Evolutionary conservation across 2,797 vertebrate genomes (phyloP).

Genomic region (Ibycter americanus): DNA sequence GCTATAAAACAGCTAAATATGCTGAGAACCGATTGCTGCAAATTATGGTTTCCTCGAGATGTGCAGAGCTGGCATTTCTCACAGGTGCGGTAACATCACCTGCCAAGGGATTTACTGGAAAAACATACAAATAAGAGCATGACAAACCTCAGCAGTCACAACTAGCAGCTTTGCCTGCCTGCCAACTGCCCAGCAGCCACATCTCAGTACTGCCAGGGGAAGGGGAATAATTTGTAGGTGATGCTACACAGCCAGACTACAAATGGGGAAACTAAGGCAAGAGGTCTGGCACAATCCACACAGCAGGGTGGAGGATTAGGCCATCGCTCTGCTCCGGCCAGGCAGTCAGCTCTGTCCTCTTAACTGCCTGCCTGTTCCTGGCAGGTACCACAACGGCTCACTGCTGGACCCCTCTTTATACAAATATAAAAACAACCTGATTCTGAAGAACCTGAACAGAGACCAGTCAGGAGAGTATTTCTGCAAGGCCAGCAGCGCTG

Average conservation of each 20-base stretch:
- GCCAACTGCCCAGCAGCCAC: neutral
- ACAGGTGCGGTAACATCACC: neutral
- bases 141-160: neutral
- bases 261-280: neutral
- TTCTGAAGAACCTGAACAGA: constrained; percentile 84
- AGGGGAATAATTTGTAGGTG: neutral
- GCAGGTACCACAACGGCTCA: constrained; percentile 92
- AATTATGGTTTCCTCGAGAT: neutral
- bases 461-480: constrained; percentile 89
- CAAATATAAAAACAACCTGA: constrained; percentile 85
- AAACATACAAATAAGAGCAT: neutral
- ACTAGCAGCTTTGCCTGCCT: neutral
- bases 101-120: neutral
- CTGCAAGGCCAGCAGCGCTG: constrained; percentile 89
- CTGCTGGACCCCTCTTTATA: constrained; percentile 80
- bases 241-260: neutral
- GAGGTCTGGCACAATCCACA: neutral
- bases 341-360: neutral
- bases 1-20: neutral
- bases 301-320: neutral
- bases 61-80: neutral
- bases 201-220: neutral
- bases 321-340: fast-evolving
- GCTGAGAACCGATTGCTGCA: neutral
- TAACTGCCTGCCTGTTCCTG: neutral